Percentiles rank a stretch among this genome's conserved stretches.
These are phyloP conservation scores for Andrena bucephala DNA, from an alignment of 2,888 invertebrate species.

Conservation along the genomic window DNA sequence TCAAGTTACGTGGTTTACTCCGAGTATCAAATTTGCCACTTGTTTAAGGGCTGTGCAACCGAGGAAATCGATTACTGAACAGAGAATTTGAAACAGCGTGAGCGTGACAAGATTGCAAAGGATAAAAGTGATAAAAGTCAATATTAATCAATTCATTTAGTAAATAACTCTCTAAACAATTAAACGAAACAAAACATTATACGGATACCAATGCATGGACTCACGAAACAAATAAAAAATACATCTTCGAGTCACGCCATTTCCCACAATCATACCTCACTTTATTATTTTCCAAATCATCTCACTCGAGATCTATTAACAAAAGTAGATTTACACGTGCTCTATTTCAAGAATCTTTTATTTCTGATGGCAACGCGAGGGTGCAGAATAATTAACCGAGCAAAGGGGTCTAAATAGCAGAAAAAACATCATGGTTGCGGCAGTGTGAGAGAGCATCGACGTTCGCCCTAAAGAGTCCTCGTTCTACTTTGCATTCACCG, in stretches of 20 bases:
- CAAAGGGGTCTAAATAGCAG: constrained; percentile 4
- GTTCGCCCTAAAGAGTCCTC: constrained; percentile 38
- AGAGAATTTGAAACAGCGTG: too few species aligned
- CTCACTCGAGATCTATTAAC: not conserved
- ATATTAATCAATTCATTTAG: too few species aligned
- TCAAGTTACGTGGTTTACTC: too few species aligned
- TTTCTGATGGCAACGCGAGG: not conserved
- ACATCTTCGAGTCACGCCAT: not conserved
- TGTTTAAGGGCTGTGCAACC: too few species aligned
- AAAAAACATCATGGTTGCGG: constrained; percentile 14
- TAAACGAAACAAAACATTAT: not conserved
- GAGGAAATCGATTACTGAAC: too few species aligned
- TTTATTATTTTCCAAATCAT: not conserved
- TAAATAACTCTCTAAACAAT: too few species aligned
- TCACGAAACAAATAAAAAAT: not conserved
- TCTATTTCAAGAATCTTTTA: not conserved
- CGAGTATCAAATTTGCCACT: too few species aligned
- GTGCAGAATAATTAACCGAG: not conserved
- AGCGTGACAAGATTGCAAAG: too few species aligned
- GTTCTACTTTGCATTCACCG: constrained; percentile 46
- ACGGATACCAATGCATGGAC: not conserved
- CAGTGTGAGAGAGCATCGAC: constrained; percentile 35
- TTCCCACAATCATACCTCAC: not conserved
- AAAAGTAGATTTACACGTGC: not conserved
- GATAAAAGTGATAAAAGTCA: too few species aligned